phyloP scores from a whole-genome alignment of 30 jellyfish, hydroid and myxozoan species.

The Aurelia sp. region DNA sequence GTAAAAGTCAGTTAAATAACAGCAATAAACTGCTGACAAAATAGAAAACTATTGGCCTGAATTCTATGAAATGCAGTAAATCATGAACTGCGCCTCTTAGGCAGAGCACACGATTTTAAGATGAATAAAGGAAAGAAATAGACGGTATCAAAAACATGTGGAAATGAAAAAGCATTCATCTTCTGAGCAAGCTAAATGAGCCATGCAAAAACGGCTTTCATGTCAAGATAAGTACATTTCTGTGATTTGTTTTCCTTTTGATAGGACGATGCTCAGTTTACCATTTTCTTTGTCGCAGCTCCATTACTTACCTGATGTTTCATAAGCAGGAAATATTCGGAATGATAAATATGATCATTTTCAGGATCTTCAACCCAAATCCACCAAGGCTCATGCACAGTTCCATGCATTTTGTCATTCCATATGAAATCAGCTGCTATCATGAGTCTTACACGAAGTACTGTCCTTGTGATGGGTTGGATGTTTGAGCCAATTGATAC shows the following conservation, averaged over 20 bases:
- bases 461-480: conserved; percentile 99
- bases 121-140: no score
- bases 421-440: conserved; percentile 91
- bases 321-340: conserved; percentile 88
- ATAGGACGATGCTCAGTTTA: no score
- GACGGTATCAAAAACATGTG: neutral
- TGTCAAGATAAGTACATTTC: no score
- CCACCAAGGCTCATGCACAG: conserved; percentile 97
- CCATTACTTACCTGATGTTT: conserved; percentile 78
- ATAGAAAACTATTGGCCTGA: no score
- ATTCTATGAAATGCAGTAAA: no score
- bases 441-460: conserved; percentile 87
- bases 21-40: no score
- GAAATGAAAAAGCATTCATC: neutral
- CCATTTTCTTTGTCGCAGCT: neutral
- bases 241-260: no score
- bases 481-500: conserved; percentile 81
- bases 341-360: conserved; percentile 90
- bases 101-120: no score
- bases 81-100: no score
- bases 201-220: neutral
- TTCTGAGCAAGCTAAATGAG: neutral
- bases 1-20: no score
- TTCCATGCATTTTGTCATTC: conserved; percentile 97
- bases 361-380: conserved; percentile 99